Conservation (phyloP, 2,888 invertebrate species). For the Spodoptera exigua region DNA sequence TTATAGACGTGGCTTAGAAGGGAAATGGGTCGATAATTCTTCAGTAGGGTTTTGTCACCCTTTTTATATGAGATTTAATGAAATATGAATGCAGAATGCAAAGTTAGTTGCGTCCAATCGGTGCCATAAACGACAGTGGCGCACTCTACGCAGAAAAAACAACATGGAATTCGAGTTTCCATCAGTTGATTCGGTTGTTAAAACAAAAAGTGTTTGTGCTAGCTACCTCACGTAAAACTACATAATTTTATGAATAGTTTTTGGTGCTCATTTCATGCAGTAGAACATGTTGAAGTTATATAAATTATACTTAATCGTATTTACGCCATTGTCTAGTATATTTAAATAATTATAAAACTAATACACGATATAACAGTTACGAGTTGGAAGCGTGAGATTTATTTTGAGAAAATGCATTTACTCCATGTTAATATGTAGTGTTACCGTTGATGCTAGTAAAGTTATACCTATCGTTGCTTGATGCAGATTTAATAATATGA, state of each 20-base stretch:
- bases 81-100: not conserved
- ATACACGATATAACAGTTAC: slow-evolving; percentile 60
- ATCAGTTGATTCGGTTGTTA: not conserved
- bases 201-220: not conserved
- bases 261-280: slow-evolving; percentile 79
- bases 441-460: slow-evolving; percentile 69
- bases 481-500: slow-evolving; percentile 48
- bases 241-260: slow-evolving; percentile 28
- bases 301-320: slow-evolving; percentile 45
- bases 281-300: slow-evolving; percentile 64
- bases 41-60: no score
- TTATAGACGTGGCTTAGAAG: no score
- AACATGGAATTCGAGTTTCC: not conserved
- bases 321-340: slow-evolving; percentile 60
- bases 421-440: slow-evolving; percentile 75
- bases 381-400: slow-evolving; percentile 66
- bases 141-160: slow-evolving; percentile 12
- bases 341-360: slow-evolving; percentile 45
- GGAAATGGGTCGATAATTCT: no score
- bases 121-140: slow-evolving; percentile 28
- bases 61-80: not conserved
- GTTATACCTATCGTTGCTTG: slow-evolving; percentile 60
- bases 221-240: slow-evolving; percentile 34
- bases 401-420: slow-evolving; percentile 85
- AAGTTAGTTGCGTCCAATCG: slow-evolving; percentile 2